Base-by-base conservation (phyloP, 1,140 invertebrate genomes). In the Aradophagus sp. region DNA sequence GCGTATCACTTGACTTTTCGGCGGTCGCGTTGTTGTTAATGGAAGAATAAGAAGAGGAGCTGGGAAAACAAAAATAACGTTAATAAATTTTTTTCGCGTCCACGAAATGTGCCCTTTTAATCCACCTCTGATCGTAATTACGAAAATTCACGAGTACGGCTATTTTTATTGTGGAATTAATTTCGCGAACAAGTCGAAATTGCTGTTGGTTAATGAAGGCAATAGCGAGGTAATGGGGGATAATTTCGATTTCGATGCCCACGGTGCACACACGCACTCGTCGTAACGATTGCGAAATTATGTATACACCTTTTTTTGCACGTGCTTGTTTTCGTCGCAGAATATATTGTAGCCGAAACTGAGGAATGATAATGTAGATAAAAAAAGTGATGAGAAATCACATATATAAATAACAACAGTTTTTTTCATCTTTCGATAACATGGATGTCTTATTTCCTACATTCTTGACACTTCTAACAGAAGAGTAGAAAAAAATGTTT, bases 121-220 rank as follows among this genome's bases (percentile, higher is more conserved):
- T 62, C 13, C 41, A 11, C 6, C 41, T 39, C 36, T 50, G 38
- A 32, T 2, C 32, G 16, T 44, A 44, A 52, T 62, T 62, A 62
- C 38, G 20, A 29, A 32, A 52, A 44, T 62, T 62, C 38, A 65
- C 39, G 50, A 65, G 34, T 19, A 23, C 39, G 41, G 41, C 41
- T 26, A 53, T 38, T 53, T 53, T 63, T 53, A 63, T 63, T 27
- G 20, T 26, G 39, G 44, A 63, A 63, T 63, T 63, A 63, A 63
- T 63, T 63, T 52, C 29, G 39, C 47, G 48, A 38, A 53, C 35
- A 52, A 63, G 45, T 38, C 20, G 15, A 13, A 53, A 63, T 63
- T 38, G 23, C 48, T 11, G 23, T 38, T 8, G 26, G 23, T 45
- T 65, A 55, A 65, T 48, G 42, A 66, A 48, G 23, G 52, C 19